Evolutionary conservation across 2,797 vertebrate genomes (phyloP).

Genomic region (Synanceia verrucosa): DNA sequence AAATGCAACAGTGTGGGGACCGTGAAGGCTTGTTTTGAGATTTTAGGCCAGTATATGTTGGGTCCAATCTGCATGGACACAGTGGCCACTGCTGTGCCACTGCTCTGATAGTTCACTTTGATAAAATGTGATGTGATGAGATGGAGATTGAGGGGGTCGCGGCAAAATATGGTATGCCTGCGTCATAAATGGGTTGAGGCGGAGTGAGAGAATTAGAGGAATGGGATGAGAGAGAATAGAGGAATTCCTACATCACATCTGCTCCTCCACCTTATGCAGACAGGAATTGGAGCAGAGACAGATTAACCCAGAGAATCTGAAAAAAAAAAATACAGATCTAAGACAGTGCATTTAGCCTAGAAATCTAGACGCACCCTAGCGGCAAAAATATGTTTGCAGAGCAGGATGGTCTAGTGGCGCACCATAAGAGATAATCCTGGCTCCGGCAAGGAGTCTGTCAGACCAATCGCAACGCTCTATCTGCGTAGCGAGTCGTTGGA

Average conservation of each 20-base stretch:
- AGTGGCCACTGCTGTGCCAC: slow-evolving; percentile 53
- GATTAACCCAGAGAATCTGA: slow-evolving; percentile 35
- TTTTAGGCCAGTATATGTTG: slow-evolving; percentile 38
- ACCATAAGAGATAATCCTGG: too few species aligned
- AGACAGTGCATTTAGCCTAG: slow-evolving; percentile 11
- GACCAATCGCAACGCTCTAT: too few species aligned
- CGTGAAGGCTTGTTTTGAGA: slow-evolving; percentile 45
- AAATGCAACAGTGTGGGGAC: slow-evolving; percentile 24
- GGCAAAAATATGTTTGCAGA: too few species aligned
- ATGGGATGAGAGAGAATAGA: slow-evolving; percentile 21
- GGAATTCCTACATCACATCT: slow-evolving; percentile 50
- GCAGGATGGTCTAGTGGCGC: too few species aligned
- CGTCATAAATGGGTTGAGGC: slow-evolving; percentile 50
- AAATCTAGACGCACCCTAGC: too few species aligned
- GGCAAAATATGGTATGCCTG: slow-evolving; percentile 33
- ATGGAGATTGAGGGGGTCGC: slow-evolving; percentile 35
- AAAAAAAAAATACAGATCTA: neutral
- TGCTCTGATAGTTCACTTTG: slow-evolving; percentile 43
- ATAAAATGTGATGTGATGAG: slow-evolving; percentile 65
- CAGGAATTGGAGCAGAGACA: slow-evolving; percentile 51
- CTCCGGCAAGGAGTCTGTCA: too few species aligned
- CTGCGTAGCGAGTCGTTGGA: too few species aligned
- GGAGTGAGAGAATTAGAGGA: slow-evolving; percentile 33
- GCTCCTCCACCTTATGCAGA: slow-evolving; percentile 11
- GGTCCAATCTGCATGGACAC: slow-evolving; percentile 29